Evolutionary conservation across 2,888 invertebrate genomes (phyloP).

Genomic region (Pheosia gnoma): DNA sequence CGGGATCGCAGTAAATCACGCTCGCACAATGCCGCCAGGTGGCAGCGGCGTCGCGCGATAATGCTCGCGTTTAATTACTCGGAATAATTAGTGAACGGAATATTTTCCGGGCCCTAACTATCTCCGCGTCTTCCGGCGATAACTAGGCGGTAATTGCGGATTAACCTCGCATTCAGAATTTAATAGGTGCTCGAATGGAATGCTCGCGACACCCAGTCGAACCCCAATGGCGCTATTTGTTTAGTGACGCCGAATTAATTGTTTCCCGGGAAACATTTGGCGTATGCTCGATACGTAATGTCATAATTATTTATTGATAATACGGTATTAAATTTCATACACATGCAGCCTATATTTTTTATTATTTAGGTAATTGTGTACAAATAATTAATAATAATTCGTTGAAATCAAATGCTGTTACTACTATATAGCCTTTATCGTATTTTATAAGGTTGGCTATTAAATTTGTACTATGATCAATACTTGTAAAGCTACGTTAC

Average conservation of each 20-base stretch:
- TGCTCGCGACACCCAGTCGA: conserved; percentile 51
- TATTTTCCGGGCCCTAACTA: conserved; percentile 84
- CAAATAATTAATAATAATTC: too few species aligned
- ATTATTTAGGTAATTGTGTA: too few species aligned
- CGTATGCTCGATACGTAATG: conserved; percentile 38
- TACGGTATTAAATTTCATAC: background rate
- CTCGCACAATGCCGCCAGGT: conserved; percentile 81
- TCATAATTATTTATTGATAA: conserved; percentile 33
- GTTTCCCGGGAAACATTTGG: conserved; percentile 63
- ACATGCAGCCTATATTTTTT: too few species aligned
- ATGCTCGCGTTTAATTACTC: conserved; percentile 83
- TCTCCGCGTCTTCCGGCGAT: conserved; percentile 83
- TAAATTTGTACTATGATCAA: too few species aligned
- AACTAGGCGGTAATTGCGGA: conserved; percentile 83
- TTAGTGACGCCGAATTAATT: conserved; percentile 75
- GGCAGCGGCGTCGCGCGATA: conserved; percentile 81
- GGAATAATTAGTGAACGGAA: conserved; percentile 85
- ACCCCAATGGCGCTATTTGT: conserved; percentile 76
- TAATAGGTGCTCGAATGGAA: conserved; percentile 77
- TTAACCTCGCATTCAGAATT: conserved; percentile 81
- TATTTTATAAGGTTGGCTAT: background rate
- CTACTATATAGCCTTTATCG: background rate
- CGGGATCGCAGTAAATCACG: conserved; percentile 82
- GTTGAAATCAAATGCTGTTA: too few species aligned
- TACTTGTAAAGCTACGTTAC: too few species aligned